Evolutionary conservation across 64 coral and sea anemone species (phyloP), one percentile per base, ranked within the genome.

Genomic region (Pocillopora damicornis): DNA sequence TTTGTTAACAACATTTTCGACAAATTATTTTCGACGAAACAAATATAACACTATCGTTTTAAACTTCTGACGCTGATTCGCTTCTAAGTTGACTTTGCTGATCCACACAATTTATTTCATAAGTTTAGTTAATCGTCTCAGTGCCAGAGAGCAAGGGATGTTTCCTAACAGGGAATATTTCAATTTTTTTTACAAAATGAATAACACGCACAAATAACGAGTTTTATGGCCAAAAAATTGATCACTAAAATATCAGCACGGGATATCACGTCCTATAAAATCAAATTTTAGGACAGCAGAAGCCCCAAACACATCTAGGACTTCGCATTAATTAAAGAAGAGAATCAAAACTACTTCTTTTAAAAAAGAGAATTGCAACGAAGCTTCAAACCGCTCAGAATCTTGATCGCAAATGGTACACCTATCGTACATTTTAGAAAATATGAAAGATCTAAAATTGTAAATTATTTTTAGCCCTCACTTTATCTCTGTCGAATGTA

Each of bases 401-500:
- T 71, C 0, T 71, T 11, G 20, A n/a, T 5, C 16, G 20, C 11
- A n/a, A 71, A 71, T 25, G 17, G 1, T 9, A 71, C 18, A 71
- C 22, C n/a, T 11, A 23, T 71, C 22, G 2, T 23, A 71, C 67
- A 23, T 71, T 71, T 4, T 23, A 71, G 67, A 11, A 30, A 25
- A 71, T 1, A 23, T 58, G n/a, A 51, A 58, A 38, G 5, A 23
- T 26, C 26, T 72, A 13, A 73, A 85, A 12, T 85, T 85, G 67
- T 11, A 11, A 11, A 25, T 79, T 92, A 92, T 92, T 87, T 92
- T 92, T 92, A 87, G 90, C 84, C 20, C 82, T 92, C 79, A 92
- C 82, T 87, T 92, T 87, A 92, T 80, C 59, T 80, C 4, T 86
- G 37, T 60, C 38, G 23, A 77, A 18, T 42, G 63, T 18, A 79